Evolutionary conservation across 2,888 invertebrate genomes (phyloP).

Genomic region (Parnassius glacialis): DNA sequence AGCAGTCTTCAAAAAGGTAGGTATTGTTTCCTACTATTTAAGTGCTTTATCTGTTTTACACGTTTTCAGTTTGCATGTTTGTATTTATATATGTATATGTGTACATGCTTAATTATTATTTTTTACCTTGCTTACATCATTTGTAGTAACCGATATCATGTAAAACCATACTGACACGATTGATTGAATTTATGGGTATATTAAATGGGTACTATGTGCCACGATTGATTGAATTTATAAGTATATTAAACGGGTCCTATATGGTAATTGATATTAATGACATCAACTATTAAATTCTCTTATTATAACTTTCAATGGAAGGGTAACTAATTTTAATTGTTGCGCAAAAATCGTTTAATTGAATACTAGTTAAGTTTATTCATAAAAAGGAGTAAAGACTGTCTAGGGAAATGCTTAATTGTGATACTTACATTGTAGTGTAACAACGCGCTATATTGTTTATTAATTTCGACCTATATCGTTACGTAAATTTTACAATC

Average conservation of each 20-base stretch:
- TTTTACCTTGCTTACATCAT: constrained; percentile 14
- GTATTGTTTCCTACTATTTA: constrained; percentile 44
- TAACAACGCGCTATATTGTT: constrained; percentile 18
- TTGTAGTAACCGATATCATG: constrained; percentile 8
- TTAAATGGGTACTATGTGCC: too few relatives aligned
- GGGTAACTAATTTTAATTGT: too few relatives aligned
- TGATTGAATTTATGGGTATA: too few relatives aligned
- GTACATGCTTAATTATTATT: constrained; percentile 4
- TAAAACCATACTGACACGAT: neutral
- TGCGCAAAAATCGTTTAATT: too few relatives aligned
- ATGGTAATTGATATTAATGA: too few relatives aligned
- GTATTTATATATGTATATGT: constrained; percentile 13
- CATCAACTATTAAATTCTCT: too few relatives aligned
- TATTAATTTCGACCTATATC: constrained; percentile 39
- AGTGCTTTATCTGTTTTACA: constrained; percentile 8
- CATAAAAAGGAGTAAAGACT: neutral
- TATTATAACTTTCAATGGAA: too few relatives aligned
- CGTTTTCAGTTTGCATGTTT: constrained; percentile 9
- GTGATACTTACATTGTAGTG: constrained; percentile 22
- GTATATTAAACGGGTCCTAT: too few relatives aligned
- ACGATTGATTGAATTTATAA: too few relatives aligned
- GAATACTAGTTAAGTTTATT: too few relatives aligned
- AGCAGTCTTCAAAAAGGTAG: constrained; percentile 67
- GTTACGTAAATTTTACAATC: constrained; percentile 29
- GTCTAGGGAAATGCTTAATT: constrained; percentile 8